These are phyloP conservation scores for Gallinago paraguaiae DNA, from an alignment of 2,113 vertebrate genomes.

Conservation along the genomic window DNA sequence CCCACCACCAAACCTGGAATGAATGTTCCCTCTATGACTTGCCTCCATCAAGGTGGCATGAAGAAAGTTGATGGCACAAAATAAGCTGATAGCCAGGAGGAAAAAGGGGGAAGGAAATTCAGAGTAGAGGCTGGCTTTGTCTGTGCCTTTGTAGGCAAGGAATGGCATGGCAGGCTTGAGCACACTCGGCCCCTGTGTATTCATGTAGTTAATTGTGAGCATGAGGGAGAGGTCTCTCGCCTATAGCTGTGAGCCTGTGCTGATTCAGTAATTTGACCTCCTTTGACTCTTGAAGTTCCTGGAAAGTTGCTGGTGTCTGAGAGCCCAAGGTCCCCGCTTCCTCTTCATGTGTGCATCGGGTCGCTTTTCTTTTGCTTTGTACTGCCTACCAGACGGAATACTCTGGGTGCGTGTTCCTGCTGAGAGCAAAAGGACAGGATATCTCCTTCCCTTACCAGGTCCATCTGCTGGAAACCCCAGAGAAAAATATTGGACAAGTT, in stretches of 20 bases:
- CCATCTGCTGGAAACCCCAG: neutral
- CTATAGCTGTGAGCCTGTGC: neutral
- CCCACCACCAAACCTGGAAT: neutral
- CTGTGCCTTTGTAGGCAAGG: neutral
- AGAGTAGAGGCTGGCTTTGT: neutral
- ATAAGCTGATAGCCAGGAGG: neutral
- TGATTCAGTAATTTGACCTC: neutral
- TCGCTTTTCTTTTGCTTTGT: neutral
- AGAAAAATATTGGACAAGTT: neutral
- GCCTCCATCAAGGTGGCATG: neutral
- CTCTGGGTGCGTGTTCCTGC: neutral
- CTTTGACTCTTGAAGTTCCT: conserved; percentile 13
- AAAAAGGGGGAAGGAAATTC: neutral
- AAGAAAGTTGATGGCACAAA: neutral
- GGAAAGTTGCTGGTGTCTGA: neutral
- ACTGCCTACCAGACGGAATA: neutral
- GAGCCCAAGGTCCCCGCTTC: neutral
- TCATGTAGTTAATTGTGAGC: fast-evolving
- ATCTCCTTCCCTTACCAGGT: neutral
- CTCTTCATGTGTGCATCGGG: neutral
- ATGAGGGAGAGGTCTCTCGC: neutral
- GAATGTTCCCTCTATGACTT: neutral
- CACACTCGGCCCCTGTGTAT: neutral
- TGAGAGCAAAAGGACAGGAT: neutral
- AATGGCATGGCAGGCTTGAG: neutral